Percentiles rank a stretch among this genome's conserved stretches.
Evolutionary conservation across 2,113 vertebrate species (phyloP).

Genomic region (Theristicus caerulescens): DNA sequence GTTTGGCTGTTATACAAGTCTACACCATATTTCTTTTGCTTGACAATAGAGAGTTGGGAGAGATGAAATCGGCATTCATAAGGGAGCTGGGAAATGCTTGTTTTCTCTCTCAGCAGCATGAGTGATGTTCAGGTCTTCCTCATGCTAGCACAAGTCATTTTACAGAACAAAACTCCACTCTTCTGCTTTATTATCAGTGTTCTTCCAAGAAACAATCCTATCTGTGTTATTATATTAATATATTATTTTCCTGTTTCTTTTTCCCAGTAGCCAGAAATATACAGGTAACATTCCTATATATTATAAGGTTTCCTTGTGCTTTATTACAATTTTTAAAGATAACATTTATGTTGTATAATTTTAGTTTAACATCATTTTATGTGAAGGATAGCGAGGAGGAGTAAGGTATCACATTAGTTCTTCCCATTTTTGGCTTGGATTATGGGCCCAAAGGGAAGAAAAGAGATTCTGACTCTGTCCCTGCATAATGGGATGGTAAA

Average conservation of each 20-base stretch:
- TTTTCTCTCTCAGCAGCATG: neutral
- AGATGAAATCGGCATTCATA: neutral
- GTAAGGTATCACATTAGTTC: neutral
- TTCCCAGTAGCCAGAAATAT: neutral
- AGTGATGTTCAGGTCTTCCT: slow-evolving; percentile 10
- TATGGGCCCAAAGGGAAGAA: neutral
- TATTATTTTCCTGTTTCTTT: slow-evolving; percentile 8
- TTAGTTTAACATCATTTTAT: neutral
- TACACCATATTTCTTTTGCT: neutral
- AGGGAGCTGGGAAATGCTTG: neutral
- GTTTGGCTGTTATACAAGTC: neutral
- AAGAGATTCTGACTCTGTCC: neutral
- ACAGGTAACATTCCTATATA: neutral
- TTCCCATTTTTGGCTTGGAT: neutral
- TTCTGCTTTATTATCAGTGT: neutral
- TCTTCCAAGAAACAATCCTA: neutral
- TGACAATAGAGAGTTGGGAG: neutral
- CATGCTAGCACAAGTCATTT: neutral
- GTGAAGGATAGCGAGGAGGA: neutral
- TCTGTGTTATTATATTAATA: neutral
- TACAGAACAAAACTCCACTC: neutral
- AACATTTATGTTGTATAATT: neutral
- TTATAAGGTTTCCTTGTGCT: neutral
- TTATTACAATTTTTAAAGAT: neutral
- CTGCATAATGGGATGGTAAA: neutral